Conservation (phyloP, 2,888 invertebrate species). For the Aspidiotus rigidus region DNA sequence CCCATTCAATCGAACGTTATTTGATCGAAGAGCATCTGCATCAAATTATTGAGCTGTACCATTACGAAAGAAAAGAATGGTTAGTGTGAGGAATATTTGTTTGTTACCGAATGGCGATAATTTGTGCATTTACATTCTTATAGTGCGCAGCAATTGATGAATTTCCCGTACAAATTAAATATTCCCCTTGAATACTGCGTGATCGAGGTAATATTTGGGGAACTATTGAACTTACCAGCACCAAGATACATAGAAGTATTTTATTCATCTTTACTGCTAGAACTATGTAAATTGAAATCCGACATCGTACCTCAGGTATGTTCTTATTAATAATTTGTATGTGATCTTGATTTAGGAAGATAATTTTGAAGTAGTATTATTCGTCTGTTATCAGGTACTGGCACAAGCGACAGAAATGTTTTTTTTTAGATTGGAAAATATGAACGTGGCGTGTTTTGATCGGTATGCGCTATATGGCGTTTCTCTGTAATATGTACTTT, state of each 20-base stretch:
- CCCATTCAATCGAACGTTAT: conserved; percentile 94
- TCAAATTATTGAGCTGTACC: conserved; percentile 81
- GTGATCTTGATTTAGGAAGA: background rate
- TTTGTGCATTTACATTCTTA: conserved; percentile 34
- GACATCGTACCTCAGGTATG: conserved; percentile 86
- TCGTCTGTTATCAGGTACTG: conserved; percentile 51
- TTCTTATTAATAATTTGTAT: background rate
- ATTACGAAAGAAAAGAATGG: conserved; percentile 88
- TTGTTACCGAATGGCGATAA: background rate
- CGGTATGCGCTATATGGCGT: conserved; percentile 47
- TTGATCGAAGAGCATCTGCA: conserved; percentile 94
- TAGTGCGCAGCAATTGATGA: conserved; percentile 77
- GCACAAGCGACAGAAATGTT: conserved; percentile 97
- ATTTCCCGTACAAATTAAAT: conserved; percentile 85
- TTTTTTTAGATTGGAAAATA: conserved; percentile 88
- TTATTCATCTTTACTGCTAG: conserved; percentile 90
- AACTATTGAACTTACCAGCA: conserved; percentile 84
- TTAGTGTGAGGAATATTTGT: conserved; percentile 41
- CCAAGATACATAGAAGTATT: conserved; percentile 83
- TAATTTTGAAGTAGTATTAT: background rate
- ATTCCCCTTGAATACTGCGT: conserved; percentile 97
- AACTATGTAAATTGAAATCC: conserved; percentile 92
- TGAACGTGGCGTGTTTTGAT: conserved; percentile 95
- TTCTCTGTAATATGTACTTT: background rate
- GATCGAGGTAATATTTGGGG: conserved; percentile 91